These are phyloP conservation scores for Tragelaphus imberbis DNA, from an alignment of 2,113 vertebrate species.

Conservation along the genomic window DNA sequence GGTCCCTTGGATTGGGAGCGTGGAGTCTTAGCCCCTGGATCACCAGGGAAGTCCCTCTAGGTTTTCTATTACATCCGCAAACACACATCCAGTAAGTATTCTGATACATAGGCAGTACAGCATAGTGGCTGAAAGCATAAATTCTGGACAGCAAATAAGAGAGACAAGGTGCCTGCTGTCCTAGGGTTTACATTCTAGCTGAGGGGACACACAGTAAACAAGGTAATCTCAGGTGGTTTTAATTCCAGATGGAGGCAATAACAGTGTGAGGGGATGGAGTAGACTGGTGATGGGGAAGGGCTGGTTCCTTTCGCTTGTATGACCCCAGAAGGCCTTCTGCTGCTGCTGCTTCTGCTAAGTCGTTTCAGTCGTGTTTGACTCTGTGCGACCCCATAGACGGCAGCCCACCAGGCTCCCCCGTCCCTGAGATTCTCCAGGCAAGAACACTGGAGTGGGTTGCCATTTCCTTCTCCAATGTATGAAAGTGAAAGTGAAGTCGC, in stretches of 20 bases:
- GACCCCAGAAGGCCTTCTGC: background rate
- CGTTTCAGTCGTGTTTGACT: too few species aligned
- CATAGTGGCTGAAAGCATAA: background rate
- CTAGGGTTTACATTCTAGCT: background rate
- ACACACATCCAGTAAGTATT: background rate
- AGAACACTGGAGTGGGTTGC: too few species aligned
- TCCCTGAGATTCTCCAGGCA: too few species aligned
- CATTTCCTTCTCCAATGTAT: too few species aligned
- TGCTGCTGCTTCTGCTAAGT: too few species aligned
- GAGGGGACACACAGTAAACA: background rate
- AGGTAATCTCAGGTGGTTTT: conserved; percentile 1
- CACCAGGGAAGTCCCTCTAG: background rate
- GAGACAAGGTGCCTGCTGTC: background rate
- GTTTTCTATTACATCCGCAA: background rate
- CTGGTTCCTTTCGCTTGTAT: background rate
- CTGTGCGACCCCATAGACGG: accelerated
- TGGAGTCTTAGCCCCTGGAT: background rate
- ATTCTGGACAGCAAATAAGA: background rate
- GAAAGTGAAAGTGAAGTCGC: too few species aligned
- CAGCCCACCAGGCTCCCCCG: too few species aligned
- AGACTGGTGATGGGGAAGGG: background rate
- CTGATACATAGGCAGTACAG: background rate
- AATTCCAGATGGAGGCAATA: background rate
- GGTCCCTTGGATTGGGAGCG: background rate
- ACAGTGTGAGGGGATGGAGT: background rate